Percentiles rank a stretch among this genome's conserved stretches.
These are phyloP conservation scores for Perca schrenkii DNA, from an alignment of 2,113 vertebrate species.

Conservation along the genomic window DNA sequence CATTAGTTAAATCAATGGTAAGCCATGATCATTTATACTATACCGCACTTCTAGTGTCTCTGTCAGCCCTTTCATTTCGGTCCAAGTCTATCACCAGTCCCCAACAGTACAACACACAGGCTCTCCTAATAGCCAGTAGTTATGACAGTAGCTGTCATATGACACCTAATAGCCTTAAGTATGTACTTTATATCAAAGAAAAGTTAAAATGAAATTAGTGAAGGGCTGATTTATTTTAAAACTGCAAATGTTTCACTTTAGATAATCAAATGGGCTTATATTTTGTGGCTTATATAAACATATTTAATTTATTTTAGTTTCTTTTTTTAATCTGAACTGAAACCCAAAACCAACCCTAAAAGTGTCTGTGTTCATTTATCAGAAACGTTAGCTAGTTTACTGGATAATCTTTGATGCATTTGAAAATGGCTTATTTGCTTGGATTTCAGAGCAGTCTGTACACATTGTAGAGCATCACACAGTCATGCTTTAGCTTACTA, in stretches of 20 bases:
- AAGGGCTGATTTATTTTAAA: background rate
- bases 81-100: slow-evolving; percentile 77
- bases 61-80: slow-evolving; percentile 79
- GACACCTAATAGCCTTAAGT: slow-evolving; percentile 47
- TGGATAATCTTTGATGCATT: background rate
- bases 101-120: slow-evolving; percentile 52
- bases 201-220: slow-evolving; percentile 1
- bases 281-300: background rate
- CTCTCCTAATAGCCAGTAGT: slow-evolving; percentile 65
- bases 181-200: slow-evolving; percentile 23
- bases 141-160: slow-evolving; percentile 63
- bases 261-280: background rate
- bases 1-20: slow-evolving; percentile 87
- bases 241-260: slow-evolving; percentile 5
- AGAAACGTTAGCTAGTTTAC: background rate
- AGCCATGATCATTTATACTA: slow-evolving; percentile 82
- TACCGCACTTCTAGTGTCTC: slow-evolving; percentile 69
- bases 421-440: background rate
- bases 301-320: background rate
- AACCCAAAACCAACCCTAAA: background rate
- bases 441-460: background rate
- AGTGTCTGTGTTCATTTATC: background rate
- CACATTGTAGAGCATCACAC: background rate
- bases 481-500: background rate
- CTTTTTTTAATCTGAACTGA: background rate